phyloP scores from a whole-genome alignment of 1,140 invertebrate genomes.

The Bactericera cockerelli region DNA sequence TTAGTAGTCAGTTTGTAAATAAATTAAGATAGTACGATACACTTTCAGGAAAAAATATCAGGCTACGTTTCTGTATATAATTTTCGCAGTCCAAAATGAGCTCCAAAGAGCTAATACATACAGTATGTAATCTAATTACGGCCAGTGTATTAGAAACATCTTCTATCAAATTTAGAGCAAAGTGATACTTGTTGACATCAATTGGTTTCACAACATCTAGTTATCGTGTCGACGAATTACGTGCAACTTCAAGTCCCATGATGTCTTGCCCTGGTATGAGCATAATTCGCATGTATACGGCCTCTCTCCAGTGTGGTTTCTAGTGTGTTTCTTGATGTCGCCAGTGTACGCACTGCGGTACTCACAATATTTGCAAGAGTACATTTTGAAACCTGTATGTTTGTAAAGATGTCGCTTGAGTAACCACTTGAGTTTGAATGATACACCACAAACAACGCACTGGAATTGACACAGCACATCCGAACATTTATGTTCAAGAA shows the following conservation, averaged over 20 bases:
- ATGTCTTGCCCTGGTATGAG: background rate
- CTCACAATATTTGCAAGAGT: background rate
- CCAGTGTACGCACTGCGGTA: background rate
- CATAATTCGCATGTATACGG: slow-evolving; percentile 2
- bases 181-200: no score
- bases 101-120: no score
- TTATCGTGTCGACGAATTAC: no score
- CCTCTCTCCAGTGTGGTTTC: background rate
- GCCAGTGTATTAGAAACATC: no score
- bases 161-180: no score
- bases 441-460: background rate
- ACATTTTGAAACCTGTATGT: background rate
- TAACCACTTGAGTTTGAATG: background rate
- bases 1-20: no score
- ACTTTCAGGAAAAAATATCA: no score
- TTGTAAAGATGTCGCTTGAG: background rate
- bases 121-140: no score
- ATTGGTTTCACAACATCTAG: no score
- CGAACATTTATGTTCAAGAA: background rate
- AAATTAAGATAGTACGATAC: no score
- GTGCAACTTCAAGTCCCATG: background rate
- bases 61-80: no score
- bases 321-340: background rate
- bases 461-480: background rate
- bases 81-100: no score